These are phyloP conservation scores for Listronotus oregonensis DNA, from an alignment of 1,140 invertebrate genomes.

Conservation along the genomic window DNA sequence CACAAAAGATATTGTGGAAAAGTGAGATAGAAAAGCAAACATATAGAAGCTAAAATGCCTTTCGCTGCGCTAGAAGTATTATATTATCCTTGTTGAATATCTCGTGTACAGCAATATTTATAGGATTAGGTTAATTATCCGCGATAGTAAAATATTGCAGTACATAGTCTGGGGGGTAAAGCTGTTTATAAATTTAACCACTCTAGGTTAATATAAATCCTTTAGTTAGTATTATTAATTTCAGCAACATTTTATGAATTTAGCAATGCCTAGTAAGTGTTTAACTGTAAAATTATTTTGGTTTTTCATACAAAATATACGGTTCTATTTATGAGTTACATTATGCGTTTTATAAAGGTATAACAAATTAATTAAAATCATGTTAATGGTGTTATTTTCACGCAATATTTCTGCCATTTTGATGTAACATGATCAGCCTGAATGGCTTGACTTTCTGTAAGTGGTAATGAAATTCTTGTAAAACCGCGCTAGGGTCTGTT, in stretches of 20 bases:
- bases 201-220: too few species aligned
- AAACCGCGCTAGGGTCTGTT: constrained; percentile 28
- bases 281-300: too few species aligned
- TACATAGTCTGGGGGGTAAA: background rate
- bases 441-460: constrained; percentile 16
- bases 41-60: constrained; percentile 1
- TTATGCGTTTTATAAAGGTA: too few species aligned
- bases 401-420: too few species aligned
- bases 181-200: too few species aligned
- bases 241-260: too few species aligned
- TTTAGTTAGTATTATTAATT: too few species aligned
- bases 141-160: constrained; percentile 8
- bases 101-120: constrained; percentile 3
- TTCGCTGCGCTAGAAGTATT: constrained; percentile 4
- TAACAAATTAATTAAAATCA: too few species aligned
- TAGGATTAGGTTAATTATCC: constrained; percentile 6
- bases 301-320: too few species aligned
- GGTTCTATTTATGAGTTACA: too few species aligned
- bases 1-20: background rate
- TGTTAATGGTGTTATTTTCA: too few species aligned
- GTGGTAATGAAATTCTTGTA: constrained; percentile 36
- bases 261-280: too few species aligned
- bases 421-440: background rate
- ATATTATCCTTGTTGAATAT: constrained; percentile 4
- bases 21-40: background rate